phyloP scores from a whole-genome alignment of 2,113 vertebrate genomes.

The Pterocles orientalis region DNA sequence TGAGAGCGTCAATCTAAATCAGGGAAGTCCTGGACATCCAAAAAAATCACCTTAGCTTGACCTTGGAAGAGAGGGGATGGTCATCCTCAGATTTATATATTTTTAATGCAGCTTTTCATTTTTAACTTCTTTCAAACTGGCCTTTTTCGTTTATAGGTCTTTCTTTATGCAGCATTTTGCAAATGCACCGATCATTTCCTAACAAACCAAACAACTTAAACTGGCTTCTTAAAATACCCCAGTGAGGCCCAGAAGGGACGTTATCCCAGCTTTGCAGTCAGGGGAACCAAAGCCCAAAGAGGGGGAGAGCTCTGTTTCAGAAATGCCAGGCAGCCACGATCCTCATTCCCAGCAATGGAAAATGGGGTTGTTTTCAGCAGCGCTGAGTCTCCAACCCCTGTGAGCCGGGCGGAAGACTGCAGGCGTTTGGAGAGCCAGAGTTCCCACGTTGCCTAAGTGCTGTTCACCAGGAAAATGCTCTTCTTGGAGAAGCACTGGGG shows the following conservation, averaged over 20 bases:
- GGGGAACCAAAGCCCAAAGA: background rate
- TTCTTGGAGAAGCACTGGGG: background rate
- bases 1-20: background rate
- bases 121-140: background rate
- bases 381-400: background rate
- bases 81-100: background rate
- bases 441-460: background rate
- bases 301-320: background rate
- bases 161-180: background rate
- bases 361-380: background rate
- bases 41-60: background rate
- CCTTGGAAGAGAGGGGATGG: background rate
- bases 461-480: background rate
- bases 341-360: background rate
- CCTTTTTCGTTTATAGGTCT: background rate
- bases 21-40: background rate
- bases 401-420: fast-evolving
- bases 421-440: background rate
- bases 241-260: background rate
- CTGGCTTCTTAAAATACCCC: background rate
- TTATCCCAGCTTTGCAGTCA: background rate
- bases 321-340: background rate
- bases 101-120: conserved; percentile 23
- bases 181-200: background rate
- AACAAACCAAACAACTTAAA: background rate